Percentiles rank a stretch among this genome's conserved stretches.
Conservation (phyloP, 1,140 invertebrate genomes). For the Pseudomyrmex cubaensis region DNA sequence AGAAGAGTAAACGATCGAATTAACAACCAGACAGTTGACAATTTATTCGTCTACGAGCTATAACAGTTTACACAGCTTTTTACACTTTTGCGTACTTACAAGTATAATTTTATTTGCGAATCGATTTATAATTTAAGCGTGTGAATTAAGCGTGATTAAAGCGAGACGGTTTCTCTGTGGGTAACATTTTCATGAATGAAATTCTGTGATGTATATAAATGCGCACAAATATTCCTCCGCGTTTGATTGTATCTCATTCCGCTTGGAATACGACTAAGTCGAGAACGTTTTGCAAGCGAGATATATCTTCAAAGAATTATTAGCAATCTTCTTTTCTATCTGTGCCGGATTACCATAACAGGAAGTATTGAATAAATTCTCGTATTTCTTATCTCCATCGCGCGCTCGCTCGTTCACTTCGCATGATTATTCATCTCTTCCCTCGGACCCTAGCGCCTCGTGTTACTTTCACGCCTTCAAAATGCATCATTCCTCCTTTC, state of each 20-base stretch:
- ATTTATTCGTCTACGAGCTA: constrained; percentile 18
- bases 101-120: neutral
- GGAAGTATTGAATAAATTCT: constrained; percentile 43
- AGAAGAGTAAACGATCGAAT: constrained; percentile 9
- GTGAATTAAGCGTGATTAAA: no score
- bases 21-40: constrained; percentile 9
- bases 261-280: constrained; percentile 5
- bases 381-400: constrained; percentile 38
- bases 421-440: constrained; percentile 35
- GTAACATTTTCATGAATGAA: neutral
- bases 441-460: neutral
- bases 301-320: constrained; percentile 37
- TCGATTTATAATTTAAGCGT: neutral
- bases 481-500: constrained; percentile 19
- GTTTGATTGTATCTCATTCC: constrained; percentile 16
- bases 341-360: constrained; percentile 36
- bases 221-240: constrained; percentile 10
- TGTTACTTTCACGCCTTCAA: constrained; percentile 44
- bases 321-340: constrained; percentile 6
- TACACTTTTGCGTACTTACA: neutral
- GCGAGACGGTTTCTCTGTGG: neutral
- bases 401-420: neutral
- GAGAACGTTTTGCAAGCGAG: constrained; percentile 23
- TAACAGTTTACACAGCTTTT: neutral
- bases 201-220: neutral